Conservation (phyloP, 1,140 invertebrate genomes). For the Sweltsa coloradensis region DNA sequence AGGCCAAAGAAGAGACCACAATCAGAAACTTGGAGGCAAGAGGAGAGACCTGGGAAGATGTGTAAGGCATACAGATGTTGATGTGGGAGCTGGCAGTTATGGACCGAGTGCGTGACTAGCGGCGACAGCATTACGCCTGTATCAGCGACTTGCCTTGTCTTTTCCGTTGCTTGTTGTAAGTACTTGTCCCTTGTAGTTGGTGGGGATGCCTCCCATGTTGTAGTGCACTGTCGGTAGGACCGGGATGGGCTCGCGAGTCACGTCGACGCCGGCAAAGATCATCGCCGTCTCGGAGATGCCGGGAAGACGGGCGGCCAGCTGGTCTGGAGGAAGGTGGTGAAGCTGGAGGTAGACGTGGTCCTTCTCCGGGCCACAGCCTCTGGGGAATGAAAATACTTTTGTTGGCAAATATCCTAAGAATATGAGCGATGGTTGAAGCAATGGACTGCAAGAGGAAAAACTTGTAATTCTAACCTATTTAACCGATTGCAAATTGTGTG, state of each 20-base stretch:
- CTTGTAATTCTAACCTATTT: conserved; percentile 4
- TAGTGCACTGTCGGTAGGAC: conserved; percentile 98
- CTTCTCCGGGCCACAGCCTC: conserved; percentile 90
- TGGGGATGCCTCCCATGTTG: conserved; percentile 97
- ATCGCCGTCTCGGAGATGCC: conserved; percentile 90
- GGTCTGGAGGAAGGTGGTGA: conserved; percentile 90
- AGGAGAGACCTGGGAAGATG: neutral
- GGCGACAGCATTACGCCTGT: too few relatives aligned
- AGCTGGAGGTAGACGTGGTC: conserved; percentile 95
- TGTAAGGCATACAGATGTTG: conserved; percentile 42
- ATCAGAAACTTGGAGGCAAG: neutral
- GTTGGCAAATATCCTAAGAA: neutral
- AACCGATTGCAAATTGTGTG: neutral
- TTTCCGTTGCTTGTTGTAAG: conserved; percentile 36
- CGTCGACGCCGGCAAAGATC: conserved; percentile 98
- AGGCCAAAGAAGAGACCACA: conserved; percentile 29
- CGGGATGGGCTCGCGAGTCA: conserved; percentile 93
- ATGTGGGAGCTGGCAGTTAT: too few relatives aligned
- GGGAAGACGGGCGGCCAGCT: conserved; percentile 66
- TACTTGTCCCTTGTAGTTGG: conserved; percentile 82
- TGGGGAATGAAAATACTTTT: conserved; percentile 32
- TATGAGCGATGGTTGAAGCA: too few relatives aligned
- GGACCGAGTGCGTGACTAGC: too few relatives aligned
- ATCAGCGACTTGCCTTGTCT: conserved; percentile 56
- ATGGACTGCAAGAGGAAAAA: conserved; percentile 5